Evolutionary conservation across 2,888 invertebrate species (phyloP).

Genomic region (Cryptus armator): DNA sequence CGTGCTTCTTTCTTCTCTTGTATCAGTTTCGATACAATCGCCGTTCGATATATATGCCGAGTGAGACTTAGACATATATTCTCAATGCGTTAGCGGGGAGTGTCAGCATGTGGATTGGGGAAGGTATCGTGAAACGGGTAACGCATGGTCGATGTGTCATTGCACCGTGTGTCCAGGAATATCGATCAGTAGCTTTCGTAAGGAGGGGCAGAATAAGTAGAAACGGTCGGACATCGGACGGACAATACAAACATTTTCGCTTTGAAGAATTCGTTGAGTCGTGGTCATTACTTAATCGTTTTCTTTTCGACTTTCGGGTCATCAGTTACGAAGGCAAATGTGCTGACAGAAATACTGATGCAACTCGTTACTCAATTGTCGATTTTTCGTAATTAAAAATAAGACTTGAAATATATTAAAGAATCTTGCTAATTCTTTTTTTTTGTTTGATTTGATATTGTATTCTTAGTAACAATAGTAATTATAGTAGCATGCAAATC

Average conservation of each 20-base stretch:
- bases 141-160: conserved; percentile 74
- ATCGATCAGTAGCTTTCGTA: conserved; percentile 67
- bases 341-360: neutral
- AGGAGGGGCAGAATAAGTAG: conserved; percentile 16
- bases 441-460: neutral
- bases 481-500: neutral
- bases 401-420: neutral
- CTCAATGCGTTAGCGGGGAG: neutral
- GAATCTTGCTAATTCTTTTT: neutral
- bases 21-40: neutral
- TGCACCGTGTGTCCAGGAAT: conserved; percentile 70
- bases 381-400: neutral
- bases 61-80: neutral
- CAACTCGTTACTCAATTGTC: neutral
- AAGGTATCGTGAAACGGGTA: conserved; percentile 5
- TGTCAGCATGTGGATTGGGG: neutral
- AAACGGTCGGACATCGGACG: conserved; percentile 38
- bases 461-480: neutral
- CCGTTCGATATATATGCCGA: neutral
- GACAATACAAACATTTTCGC: conserved; percentile 25
- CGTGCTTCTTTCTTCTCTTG: neutral
- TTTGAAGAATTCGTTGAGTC: conserved; percentile 18
- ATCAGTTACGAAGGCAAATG: neutral
- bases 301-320: neutral
- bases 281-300: neutral